Evolutionary conservation across 1,140 invertebrate species (phyloP).

Genomic region (Drosophila tropicalis): DNA sequence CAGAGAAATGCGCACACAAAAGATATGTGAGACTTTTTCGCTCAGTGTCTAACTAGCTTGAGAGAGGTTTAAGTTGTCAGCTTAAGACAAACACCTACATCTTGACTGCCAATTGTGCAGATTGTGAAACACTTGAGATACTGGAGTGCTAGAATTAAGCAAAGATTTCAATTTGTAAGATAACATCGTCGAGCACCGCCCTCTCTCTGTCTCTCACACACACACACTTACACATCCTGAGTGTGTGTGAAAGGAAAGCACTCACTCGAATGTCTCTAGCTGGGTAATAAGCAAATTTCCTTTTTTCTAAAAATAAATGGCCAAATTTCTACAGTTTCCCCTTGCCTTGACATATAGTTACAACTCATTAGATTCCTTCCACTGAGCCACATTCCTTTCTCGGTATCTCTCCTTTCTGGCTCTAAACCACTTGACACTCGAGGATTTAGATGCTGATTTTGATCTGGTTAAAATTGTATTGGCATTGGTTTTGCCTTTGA

Average conservation of each 20-base stretch:
- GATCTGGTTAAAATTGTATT: slow-evolving; percentile 35
- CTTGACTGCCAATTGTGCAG: slow-evolving; percentile 45
- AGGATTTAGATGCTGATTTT: neutral
- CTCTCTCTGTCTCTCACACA: neutral
- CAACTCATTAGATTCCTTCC: slow-evolving; percentile 18
- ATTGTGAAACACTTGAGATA: slow-evolving; percentile 32
- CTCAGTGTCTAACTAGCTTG: neutral
- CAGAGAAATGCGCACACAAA: neutral
- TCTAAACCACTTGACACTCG: slow-evolving; percentile 15
- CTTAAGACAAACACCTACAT: slow-evolving; percentile 32
- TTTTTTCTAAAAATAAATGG: slow-evolving; percentile 23
- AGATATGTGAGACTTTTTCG: neutral
- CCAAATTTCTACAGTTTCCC: slow-evolving; percentile 17
- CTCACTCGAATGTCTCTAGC: slow-evolving; percentile 24
- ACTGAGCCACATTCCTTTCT: neutral
- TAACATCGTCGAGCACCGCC: slow-evolving; percentile 42
- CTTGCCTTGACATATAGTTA: neutral
- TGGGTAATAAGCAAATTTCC: slow-evolving; percentile 36
- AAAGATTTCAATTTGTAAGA: slow-evolving; percentile 78
- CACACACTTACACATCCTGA: neutral
- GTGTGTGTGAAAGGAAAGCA: neutral
- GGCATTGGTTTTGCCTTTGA: slow-evolving; percentile 66
- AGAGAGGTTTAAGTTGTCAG: slow-evolving; percentile 16
- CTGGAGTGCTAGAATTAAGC: slow-evolving; percentile 64
- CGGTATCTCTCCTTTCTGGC: too few relatives aligned